These are phyloP conservation scores for Pogonocichla stellata DNA, from an alignment of 2,113 vertebrate species.

Conservation along the genomic window DNA sequence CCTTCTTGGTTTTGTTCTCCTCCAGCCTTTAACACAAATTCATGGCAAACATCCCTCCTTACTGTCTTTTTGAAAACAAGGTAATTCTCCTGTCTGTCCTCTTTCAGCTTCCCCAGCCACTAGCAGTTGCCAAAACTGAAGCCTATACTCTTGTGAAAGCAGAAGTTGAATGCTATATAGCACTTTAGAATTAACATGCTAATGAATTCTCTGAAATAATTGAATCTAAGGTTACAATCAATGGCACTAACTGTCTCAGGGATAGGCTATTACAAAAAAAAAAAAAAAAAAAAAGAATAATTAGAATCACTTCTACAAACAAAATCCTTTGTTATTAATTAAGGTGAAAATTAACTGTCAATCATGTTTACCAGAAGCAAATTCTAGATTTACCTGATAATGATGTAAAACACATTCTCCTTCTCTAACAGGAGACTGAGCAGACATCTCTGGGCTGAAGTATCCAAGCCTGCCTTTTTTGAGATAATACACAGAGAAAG, in stretches of 20 bases:
- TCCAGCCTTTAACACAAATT: not conserved
- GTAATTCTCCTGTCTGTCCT: not conserved
- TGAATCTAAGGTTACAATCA: slow-evolving; percentile 39
- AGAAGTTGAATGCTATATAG: not conserved
- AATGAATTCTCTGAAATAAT: slow-evolving; percentile 51
- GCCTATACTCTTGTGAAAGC: not conserved
- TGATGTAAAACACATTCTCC: not conserved
- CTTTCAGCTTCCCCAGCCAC: not conserved
- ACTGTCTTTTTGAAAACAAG: not conserved
- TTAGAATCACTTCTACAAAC: slow-evolving; percentile 45
- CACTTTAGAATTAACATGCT: slow-evolving; percentile 14
- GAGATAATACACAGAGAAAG: not conserved
- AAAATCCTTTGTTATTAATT: slow-evolving; percentile 54
- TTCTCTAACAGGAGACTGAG: not conserved
- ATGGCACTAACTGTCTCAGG: slow-evolving; percentile 4
- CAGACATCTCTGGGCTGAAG: not conserved
- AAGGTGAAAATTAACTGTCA: slow-evolving; percentile 45
- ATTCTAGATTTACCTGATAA: not conserved
- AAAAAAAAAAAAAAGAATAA: not conserved
- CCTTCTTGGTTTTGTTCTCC: not conserved
- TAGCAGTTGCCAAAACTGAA: not conserved
- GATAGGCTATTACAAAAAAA: not conserved
- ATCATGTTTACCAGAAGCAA: slow-evolving; percentile 21
- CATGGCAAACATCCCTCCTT: not conserved
- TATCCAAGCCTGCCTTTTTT: not conserved